Evolutionary conservation across 2,113 vertebrate genomes (phyloP).

Genomic region (Thymallus thymallus): DNA sequence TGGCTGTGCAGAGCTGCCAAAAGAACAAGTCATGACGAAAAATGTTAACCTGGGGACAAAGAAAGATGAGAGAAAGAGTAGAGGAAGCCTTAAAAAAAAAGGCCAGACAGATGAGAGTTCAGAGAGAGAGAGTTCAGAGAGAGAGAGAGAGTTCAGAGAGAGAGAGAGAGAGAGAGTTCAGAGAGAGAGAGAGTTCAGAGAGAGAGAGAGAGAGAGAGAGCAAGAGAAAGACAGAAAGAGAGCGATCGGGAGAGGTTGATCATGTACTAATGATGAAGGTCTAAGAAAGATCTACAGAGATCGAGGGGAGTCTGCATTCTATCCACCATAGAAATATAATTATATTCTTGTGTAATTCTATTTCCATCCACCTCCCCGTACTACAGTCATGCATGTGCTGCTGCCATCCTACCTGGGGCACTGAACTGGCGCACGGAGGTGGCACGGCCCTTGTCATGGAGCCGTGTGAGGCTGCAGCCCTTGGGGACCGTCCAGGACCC

Average conservation of each 20-base stretch:
- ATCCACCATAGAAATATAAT: background rate
- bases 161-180: background rate
- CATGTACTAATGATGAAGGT: too few species aligned
- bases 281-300: constrained; percentile 19
- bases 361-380: too few species aligned
- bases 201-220: background rate
- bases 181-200: constrained; percentile 12
- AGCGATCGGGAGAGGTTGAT: background rate
- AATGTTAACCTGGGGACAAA: constrained; percentile 19
- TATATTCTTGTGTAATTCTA: too few species aligned
- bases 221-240: constrained; percentile 11
- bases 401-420: constrained; percentile 78
- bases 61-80: constrained; percentile 29
- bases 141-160: background rate
- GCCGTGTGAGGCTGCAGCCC: constrained; percentile 79
- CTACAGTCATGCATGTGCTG: background rate
- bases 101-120: too few species aligned
- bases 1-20: too few species aligned
- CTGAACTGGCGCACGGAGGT: constrained; percentile 86
- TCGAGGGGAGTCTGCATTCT: constrained; percentile 1
- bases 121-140: too few species aligned
- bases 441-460: constrained; percentile 79
- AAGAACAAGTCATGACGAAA: too few species aligned
- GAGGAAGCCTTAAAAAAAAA: background rate
- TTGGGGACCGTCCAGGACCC: constrained; percentile 81